phyloP scores from a whole-genome alignment of 1,140 invertebrate genomes.

The Ostrea edulis region DNA sequence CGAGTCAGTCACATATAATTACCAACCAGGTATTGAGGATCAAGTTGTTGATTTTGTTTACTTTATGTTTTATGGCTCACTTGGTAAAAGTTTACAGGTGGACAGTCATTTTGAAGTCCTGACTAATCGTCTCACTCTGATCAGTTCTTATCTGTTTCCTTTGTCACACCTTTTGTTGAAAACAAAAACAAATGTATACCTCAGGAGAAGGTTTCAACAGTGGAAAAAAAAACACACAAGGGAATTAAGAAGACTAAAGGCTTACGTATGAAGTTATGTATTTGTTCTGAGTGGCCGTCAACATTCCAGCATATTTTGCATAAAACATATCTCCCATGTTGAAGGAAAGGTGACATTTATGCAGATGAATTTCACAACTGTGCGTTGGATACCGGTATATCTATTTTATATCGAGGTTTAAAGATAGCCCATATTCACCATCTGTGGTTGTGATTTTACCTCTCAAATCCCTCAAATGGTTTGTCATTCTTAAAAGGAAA shows the following conservation, averaged over 20 bases:
- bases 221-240: background rate
- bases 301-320: conserved; percentile 28
- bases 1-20: background rate
- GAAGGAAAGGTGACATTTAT: conserved; percentile 31
- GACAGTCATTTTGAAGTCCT: conserved; percentile 28
- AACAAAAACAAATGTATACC: conserved; percentile 24
- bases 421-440: no score
- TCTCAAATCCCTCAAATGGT: no score
- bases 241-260: conserved; percentile 16
- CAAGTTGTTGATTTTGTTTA: conserved; percentile 15
- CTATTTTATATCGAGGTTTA: background rate
- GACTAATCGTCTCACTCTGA: conserved; percentile 1
- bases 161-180: conserved; percentile 28
- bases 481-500: no score
- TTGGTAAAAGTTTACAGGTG: background rate
- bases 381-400: background rate
- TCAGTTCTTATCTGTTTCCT: conserved; percentile 6
- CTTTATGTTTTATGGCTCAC: conserved; percentile 18
- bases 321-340: background rate
- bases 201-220: conserved; percentile 1
- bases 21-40: background rate
- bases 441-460: no score
- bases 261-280: conserved; percentile 16
- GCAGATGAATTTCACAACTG: conserved; percentile 24
- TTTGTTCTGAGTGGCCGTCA: background rate